Conservation (phyloP, 2,888 invertebrate species). For the Euplagia quadripunctaria region DNA sequence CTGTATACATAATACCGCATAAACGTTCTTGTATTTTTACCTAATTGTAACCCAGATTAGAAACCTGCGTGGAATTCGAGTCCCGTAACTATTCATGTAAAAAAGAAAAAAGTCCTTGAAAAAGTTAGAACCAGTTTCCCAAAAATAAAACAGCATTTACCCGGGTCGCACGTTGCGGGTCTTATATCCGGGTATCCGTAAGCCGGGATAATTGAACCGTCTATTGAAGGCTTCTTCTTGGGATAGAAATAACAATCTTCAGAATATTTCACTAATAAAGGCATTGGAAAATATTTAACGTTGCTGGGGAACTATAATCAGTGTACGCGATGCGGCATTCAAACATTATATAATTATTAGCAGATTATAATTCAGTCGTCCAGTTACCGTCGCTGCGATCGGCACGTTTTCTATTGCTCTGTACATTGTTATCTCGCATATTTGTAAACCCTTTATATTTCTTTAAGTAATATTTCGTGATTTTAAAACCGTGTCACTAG, state of each 20-base stretch:
- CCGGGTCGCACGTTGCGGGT: constrained; percentile 29
- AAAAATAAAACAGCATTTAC: constrained; percentile 46
- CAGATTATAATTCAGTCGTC: no score
- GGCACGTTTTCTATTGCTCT: no score
- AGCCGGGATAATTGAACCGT: constrained; percentile 42
- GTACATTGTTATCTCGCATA: no score
- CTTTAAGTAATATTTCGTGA: neutral
- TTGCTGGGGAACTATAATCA: no score
- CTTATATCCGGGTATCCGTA: constrained; percentile 35
- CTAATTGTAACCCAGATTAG: neutral
- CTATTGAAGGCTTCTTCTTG: constrained; percentile 46
- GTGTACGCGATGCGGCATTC: no score
- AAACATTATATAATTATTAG: no score
- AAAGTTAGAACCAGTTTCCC: constrained; percentile 19
- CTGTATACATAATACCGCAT: neutral
- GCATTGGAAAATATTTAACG: constrained; percentile 27
- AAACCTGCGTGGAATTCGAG: neutral
- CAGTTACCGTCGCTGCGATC: neutral
- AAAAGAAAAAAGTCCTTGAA: constrained; percentile 29
- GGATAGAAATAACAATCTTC: constrained; percentile 47
- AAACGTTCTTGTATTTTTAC: neutral
- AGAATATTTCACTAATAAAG: constrained; percentile 33
- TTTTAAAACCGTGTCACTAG: neutral
- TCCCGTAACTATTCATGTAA: neutral
- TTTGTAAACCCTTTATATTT: no score